Evolutionary conservation across 2,797 vertebrate genomes (phyloP), one percentile per base, ranked within the genome.

Genomic region (Enteromius treurensis): DNA sequence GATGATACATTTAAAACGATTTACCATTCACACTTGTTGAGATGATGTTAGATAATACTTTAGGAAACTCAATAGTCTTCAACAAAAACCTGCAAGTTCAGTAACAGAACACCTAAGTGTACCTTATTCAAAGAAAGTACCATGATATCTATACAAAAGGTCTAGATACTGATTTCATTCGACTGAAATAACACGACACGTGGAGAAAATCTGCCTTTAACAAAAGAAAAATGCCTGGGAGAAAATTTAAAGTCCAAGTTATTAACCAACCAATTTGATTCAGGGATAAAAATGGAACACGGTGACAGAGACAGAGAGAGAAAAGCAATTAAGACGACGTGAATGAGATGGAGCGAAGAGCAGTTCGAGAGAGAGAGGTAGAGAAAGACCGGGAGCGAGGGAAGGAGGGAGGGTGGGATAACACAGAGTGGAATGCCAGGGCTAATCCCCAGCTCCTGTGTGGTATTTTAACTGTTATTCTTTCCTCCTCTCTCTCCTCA

Each of bases 401-500:
- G 23, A 53, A 40, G 21, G 49, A n/a, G 49, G 47, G 62, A 77
- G 65, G n/a, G 42, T 68, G 73, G 64, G 77, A 70, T 53, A 26
- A 67, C 29, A 47, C 32, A 23, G 67, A 82, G 47, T 32, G 71
- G 86, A 86, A 89, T 84, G 77, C 62, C 77, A 49, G 79, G 68
- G 73, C 74, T 83, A 85, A 87, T 88, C 84, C 78, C 64, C 79
- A 10, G 79, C 82, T 86, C 85, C 76, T 85, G 80, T 80, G 65
- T 77, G 81, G 84, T 73, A 89, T 84, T 85, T 81, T 87, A 86
- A 88, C 83, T 76, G 80, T 65, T 84, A 62, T 82, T 87, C 67
- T 71, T 74, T 83, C 68, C 77, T 85, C 77, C 83, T 82, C 80
- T 67, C 78, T 60, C 76, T 83, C 76, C 82, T 77, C 79, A 37